Conservation (phyloP, 2,113 vertebrate genomes). For the Indri indri region DNA sequence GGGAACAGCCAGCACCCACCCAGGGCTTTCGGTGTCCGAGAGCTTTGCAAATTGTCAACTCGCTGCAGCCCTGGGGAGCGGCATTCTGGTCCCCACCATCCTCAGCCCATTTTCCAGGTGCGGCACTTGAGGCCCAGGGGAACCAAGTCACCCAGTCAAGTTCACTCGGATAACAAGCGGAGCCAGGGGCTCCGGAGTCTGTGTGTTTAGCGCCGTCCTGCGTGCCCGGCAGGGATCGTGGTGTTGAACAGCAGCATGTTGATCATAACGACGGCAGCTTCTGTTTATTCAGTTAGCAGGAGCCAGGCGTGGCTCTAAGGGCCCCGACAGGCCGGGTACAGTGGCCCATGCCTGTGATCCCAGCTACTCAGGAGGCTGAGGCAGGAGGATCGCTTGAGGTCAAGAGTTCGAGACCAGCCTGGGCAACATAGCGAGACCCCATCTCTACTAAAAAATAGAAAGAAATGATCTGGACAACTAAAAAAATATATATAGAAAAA, state of each 20-base stretch:
- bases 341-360: no score
- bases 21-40: not conserved
- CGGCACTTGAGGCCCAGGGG: not conserved
- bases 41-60: not conserved
- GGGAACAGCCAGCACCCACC: not conserved
- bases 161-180: not conserved
- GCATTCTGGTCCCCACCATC: no score
- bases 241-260: not conserved
- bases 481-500: no score
- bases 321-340: no score
- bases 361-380: no score
- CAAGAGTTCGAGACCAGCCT: no score
- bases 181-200: no score
- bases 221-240: accelerated
- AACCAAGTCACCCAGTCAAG: not conserved
- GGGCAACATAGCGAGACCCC: no score
- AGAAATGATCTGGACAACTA: no score
- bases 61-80: not conserved
- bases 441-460: no score
- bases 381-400: no score
- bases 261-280: not conserved
- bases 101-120: not conserved
- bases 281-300: not conserved
- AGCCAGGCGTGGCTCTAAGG: not conserved
- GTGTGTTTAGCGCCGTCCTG: not conserved